phyloP scores from a whole-genome alignment of 2,113 vertebrate species.

The Gila orcuttii region DNA sequence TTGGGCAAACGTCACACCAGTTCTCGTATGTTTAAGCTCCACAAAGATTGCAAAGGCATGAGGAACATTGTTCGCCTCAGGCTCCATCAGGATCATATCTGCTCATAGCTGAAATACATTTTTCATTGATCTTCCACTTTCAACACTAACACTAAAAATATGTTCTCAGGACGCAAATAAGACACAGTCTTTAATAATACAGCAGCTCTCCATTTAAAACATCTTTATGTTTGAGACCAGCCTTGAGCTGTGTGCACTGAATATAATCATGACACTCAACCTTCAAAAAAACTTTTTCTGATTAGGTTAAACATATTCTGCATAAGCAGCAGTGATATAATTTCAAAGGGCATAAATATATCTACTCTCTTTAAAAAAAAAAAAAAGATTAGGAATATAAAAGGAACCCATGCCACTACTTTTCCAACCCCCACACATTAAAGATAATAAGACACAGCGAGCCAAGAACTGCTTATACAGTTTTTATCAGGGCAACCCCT shows the following conservation, averaged over 20 bases:
- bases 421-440: not conserved
- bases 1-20: constrained; percentile 13
- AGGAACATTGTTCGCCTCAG: not conserved
- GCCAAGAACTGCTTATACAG: constrained; percentile 32
- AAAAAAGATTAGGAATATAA: not conserved
- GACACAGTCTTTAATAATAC: not conserved
- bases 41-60: not conserved
- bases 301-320: not conserved
- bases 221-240: not conserved
- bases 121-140: constrained; percentile 29
- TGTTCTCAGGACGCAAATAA: not conserved
- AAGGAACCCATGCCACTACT: not conserved
- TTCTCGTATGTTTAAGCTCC: constrained; percentile 9
- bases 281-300: not conserved
- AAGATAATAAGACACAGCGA: not conserved
- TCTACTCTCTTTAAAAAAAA: not conserved
- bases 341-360: not conserved
- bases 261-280: not conserved
- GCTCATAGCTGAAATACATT: constrained; percentile 3
- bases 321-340: not conserved
- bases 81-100: constrained; percentile 13
- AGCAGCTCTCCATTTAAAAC: not conserved
- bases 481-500: constrained; percentile 47
- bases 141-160: not conserved
- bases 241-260: constrained; percentile 1